Base-by-base conservation (phyloP, 2,888 invertebrate genomes). In the Apamea epomidion region DNA sequence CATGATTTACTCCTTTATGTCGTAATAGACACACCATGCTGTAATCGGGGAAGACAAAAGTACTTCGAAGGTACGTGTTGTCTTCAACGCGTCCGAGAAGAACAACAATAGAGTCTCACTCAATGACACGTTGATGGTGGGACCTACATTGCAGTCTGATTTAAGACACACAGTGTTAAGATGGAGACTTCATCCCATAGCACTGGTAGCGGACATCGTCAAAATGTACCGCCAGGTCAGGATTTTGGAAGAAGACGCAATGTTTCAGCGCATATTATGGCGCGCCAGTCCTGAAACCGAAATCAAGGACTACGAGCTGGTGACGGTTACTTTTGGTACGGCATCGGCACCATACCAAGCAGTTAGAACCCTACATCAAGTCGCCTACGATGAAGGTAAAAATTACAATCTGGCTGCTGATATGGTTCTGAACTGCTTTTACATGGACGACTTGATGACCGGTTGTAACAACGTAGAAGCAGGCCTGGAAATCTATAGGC, bases 261-360 rank as follows among this genome's bases (percentile, higher is more conserved):
- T 54, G 54, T 54, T 54, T 54, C 54, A 54, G 54, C 54, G 54
- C 21, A 54, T 54, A 54, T 54, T 54, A 21, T 54, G 54, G 54
- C 54, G 54, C 7, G 54, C 21, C 54, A 54, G 54, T 54, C 21
- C 58, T 58, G n/a, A 58, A n/a, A 58, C 12, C 12, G 29, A 58
- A 29, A 64, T 90, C 21, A 54, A 87, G 48, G 80, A 90, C 71
- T 91, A 82, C 42, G 79, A 83, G 42, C 32, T 91, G 0, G 6
- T 90, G 0, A 86, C 81, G 14, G 88, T 92, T 2, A 92, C 91
- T 0, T 92, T 92, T 51, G 91, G 91, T 0, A 92, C 90, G 0
- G 83, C 90, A 0, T 86, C 84, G 0, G 92, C 91, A 0, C 92
- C 92, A 8, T 91, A 90, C 69, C 74, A 91, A 12, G 92, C 92